phyloP scores from a whole-genome alignment of 2,797 vertebrate genomes.

The Arctocebus calabarensis region DNA sequence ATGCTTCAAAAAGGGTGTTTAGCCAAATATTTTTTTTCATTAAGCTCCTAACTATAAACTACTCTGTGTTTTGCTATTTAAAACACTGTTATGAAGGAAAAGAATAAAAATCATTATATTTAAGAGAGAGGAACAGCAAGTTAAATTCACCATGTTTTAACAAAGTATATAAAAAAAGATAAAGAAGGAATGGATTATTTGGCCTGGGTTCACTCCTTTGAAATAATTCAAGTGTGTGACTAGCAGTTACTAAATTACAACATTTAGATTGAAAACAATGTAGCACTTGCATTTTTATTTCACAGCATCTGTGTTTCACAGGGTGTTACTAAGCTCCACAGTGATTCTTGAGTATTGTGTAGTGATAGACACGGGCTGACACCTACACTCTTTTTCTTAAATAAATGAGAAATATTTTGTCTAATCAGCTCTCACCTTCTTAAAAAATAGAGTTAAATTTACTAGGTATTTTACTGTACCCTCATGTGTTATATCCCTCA shows the following conservation, averaged over 20 bases:
- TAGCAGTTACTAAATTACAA: background rate
- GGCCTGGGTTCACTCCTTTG: background rate
- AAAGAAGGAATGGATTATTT: background rate
- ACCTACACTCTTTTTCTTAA: background rate
- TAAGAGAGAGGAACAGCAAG: background rate
- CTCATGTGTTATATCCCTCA: background rate
- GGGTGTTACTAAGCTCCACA: background rate
- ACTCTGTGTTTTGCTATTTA: background rate
- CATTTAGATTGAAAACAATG: background rate
- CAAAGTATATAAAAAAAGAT: background rate
- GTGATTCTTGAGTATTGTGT: background rate
- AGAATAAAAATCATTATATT: background rate
- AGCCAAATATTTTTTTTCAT: background rate
- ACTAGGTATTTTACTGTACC: constrained; percentile 43
- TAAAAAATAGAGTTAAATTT: background rate
- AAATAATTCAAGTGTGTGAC: background rate
- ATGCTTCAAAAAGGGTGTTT: background rate
- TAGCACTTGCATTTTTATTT: constrained; percentile 22
- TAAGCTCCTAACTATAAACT: background rate
- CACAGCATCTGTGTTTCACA: background rate
- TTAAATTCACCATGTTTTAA: background rate
- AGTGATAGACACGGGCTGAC: background rate
- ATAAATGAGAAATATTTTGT: constrained; percentile 15
- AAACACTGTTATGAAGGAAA: background rate
- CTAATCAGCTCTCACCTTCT: background rate